A percentile compares a stretch with the other conserved stretches of the same genome.
Conservation (phyloP, 2,888 invertebrate genomes). For the Pherbina coryleti region DNA sequence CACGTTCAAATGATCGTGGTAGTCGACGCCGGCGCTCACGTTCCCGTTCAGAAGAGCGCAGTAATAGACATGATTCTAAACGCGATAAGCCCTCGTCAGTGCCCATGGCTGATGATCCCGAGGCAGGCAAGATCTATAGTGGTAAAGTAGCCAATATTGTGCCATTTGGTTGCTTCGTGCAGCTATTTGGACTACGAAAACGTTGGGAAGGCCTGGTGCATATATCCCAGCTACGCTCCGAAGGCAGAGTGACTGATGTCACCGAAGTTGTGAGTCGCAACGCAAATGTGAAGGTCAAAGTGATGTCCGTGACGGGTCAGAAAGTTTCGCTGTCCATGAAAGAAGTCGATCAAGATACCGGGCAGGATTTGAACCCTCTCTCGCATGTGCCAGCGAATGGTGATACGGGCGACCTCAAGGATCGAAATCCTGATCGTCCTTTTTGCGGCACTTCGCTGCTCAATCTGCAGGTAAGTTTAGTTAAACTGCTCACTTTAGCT, state of each 20-base stretch:
- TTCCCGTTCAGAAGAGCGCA: constrained; percentile 60
- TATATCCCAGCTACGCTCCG: constrained; percentile 92
- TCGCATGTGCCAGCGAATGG: constrained; percentile 76
- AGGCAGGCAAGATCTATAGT: constrained; percentile 87
- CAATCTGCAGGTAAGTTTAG: constrained; percentile 68
- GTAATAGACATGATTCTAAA: constrained; percentile 44
- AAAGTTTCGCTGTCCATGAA: constrained; percentile 97
- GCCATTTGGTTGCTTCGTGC: constrained; percentile 98
- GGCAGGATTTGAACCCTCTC: constrained; percentile 93
- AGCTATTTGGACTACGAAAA: constrained; percentile 89
- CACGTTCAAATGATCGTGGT: constrained; percentile 47
- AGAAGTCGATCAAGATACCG: constrained; percentile 96
- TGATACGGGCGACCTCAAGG: constrained; percentile 67
- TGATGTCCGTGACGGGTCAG: constrained; percentile 91
- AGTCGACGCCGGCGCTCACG: constrained; percentile 54
- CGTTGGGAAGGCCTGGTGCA: constrained; percentile 97
- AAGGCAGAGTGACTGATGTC: constrained; percentile 94
- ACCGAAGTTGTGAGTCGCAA: constrained; percentile 93
- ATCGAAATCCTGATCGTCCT: constrained; percentile 94
- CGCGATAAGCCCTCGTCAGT: constrained; percentile 61
- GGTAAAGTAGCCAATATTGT: constrained; percentile 96
- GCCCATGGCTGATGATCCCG: constrained; percentile 79
- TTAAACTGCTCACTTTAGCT: neutral
- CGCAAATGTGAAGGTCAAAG: constrained; percentile 91
- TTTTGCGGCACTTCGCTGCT: constrained; percentile 74